phyloP scores from a whole-genome alignment of 2,888 invertebrate species.

The Sipha maydis region DNA sequence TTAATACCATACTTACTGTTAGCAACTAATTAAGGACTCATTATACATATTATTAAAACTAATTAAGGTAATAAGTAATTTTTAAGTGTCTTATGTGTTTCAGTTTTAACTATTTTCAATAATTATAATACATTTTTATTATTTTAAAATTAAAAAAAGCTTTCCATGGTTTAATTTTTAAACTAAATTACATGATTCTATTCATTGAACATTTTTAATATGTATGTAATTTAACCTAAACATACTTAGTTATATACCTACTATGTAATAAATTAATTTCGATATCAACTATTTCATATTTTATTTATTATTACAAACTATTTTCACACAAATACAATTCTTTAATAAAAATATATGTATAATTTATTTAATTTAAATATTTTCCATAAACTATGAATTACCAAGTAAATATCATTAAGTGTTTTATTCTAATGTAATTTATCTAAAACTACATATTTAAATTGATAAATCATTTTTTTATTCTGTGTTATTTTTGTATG shows the following conservation, averaged over 20 bases:
- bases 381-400: not conserved
- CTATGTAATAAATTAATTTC: not conserved
- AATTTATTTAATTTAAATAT: not conserved
- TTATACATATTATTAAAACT: not conserved
- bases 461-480: not conserved
- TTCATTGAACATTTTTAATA: not conserved
- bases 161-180: not conserved
- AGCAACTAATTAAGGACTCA: too few species aligned
- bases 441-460: not conserved
- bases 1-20: too few species aligned
- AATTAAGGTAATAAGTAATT: not conserved
- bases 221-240: too few species aligned
- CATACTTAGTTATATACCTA: too few species aligned
- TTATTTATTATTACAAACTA: not conserved
- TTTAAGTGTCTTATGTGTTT: not conserved
- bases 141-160: not conserved
- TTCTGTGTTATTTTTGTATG: slow-evolving; percentile 56
- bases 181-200: not conserved
- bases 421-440: not conserved
- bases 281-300: not conserved
- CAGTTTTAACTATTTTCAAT: too few species aligned
- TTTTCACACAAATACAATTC: not conserved
- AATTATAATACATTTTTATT: too few species aligned
- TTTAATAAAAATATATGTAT: too few species aligned
- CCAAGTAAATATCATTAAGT: too few species aligned